Evolutionary conservation across 2,888 invertebrate genomes (phyloP).

Genomic region (Barypeithes pellucidus): DNA sequence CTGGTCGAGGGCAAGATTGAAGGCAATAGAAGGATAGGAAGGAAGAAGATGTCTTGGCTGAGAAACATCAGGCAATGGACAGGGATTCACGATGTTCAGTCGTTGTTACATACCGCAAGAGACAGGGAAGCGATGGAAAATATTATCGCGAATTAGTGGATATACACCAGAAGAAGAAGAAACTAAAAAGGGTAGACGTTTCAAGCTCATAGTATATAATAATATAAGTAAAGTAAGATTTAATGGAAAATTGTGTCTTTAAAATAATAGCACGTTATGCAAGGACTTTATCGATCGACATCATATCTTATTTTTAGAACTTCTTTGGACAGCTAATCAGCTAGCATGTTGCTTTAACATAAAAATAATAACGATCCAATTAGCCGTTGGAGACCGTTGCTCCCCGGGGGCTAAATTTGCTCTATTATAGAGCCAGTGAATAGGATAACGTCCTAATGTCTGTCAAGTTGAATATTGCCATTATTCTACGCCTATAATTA

Average conservation of each 20-base stretch:
- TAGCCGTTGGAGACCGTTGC: neutral
- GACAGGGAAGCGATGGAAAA: too few species aligned
- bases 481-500: neutral
- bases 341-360: neutral
- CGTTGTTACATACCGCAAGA: too few species aligned
- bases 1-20: too few species aligned
- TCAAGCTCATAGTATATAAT: too few species aligned
- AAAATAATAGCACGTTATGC: neutral
- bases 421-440: constrained; percentile 11
- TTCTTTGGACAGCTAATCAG: constrained; percentile 4
- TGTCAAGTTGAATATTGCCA: neutral
- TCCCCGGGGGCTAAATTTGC: constrained; percentile 1
- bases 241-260: neutral
- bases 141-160: too few species aligned
- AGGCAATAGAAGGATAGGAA: too few species aligned
- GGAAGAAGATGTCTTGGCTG: too few species aligned
- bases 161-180: too few species aligned
- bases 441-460: constrained; percentile 17
- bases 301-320: constrained; percentile 10
- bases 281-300: neutral
- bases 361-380: constrained; percentile 23
- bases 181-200: too few species aligned
- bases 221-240: neutral
- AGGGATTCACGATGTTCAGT: too few species aligned
- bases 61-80: too few species aligned